A percentile compares a stretch with the other conserved stretches of the same genome.
Evolutionary conservation across 2,888 invertebrate species (phyloP).

Genomic region (Idaea dimidiata): DNA sequence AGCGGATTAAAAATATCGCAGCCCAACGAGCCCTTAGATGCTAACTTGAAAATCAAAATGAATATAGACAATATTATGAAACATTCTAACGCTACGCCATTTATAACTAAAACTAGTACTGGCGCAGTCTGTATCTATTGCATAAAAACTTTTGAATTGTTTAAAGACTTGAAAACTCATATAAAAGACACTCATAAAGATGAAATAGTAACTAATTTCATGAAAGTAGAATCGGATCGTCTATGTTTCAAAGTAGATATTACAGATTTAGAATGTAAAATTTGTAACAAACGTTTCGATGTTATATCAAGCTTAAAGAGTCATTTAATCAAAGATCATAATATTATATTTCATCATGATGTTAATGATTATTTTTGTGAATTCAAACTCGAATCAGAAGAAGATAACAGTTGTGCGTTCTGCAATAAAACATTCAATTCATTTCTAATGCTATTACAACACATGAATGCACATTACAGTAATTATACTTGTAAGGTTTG

Average conservation of each 20-base stretch:
- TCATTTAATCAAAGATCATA: conserved; percentile 52
- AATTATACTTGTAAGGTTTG: no score
- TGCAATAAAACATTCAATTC: no score
- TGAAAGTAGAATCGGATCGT: conserved; percentile 52
- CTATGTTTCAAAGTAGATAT: conserved; percentile 62
- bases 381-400: no score
- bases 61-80: conserved; percentile 52
- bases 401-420: no score
- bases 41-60: conserved; percentile 1
- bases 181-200: conserved; percentile 42
- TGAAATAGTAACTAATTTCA: conserved; percentile 34
- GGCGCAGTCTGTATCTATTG: conserved; percentile 70
- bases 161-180: conserved; percentile 48
- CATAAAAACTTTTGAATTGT: conserved; percentile 46
- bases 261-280: conserved; percentile 49
- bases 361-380: conserved; percentile 37
- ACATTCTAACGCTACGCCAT: conserved; percentile 57
- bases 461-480: no score
- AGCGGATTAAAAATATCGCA: no score
- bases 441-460: no score
- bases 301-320: conserved; percentile 53
- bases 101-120: conserved; percentile 51
- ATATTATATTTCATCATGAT: conserved; percentile 49
- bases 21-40: no score
- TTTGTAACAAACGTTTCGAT: conserved; percentile 43